Evolutionary conservation across 2,113 vertebrate genomes (phyloP), one percentile per base, ranked within the genome.

Genomic region (Mola mola): DNA sequence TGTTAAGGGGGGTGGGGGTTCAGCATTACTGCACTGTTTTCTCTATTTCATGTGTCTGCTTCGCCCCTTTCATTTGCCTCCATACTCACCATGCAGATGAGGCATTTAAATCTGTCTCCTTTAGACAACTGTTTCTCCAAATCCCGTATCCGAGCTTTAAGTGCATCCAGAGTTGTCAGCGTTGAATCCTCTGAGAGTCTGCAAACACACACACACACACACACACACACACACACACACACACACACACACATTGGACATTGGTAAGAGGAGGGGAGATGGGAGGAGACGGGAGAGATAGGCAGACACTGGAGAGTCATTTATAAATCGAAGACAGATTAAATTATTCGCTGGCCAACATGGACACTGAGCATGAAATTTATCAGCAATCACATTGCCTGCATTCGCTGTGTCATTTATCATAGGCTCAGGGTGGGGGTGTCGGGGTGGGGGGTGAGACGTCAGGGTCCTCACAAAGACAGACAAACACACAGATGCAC

Each of bases 61-160:
- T 43, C 38, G 48, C 38, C 34, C 11, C 10, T 57, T 55, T 63
- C 12, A 66, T 70, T 53, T 25, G 29, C 40, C 47, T 7, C 49
- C 26, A 21, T 58, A 90, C 95, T 94, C 90, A 99, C 97, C 96
- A 98, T 98, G 92, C 97, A 99, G 92, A 99, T 98, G 85, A 99
- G 96, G 92, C 97, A 99, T 94, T 98, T 99, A 93, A 96, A 97
- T 79, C 96, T 93, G 91, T 98, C 95, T 87, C 96, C 96, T 90
- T 96, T 94, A 75, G 95, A 97, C 72, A 99, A 93, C 91, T 99
- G 96, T 89, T 96, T 95, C 91, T 99, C 97, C 90, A 99, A 93
- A 87, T 99, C 97, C 80, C 96, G 93, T 91, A 99, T 97, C 72
- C 96, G 95, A 88, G 93, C 94, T 92, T 98, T 99, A 90, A 99